Base-by-base conservation (phyloP, 1,140 invertebrate genomes). In the Heliconius hewitsoni region DNA sequence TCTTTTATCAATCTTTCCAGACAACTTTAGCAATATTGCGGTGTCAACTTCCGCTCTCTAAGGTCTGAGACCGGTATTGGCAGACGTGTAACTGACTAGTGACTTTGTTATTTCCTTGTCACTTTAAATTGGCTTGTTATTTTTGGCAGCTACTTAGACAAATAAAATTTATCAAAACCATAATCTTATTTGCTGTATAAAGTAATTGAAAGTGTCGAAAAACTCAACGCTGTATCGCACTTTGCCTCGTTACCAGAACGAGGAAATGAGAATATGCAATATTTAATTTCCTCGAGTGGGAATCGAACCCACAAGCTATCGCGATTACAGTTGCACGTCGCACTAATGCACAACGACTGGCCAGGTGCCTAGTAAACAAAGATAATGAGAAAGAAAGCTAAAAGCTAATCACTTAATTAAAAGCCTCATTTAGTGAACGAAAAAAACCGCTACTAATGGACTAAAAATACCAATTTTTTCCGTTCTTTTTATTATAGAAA, bases 41-140 rank as follows among this genome's bases (percentile, higher is more conserved):
- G 55, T 73, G 74, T 81, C 57, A 66, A 78, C 76, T 81, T 83
- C 79, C 82, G 79, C 27, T 79, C 78, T 79, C 74, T 46, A 74
- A 71, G 9, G 73, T 18, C 23, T 23, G 66, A 60, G 70, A 72
- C 4, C 55, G 77, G 37, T 66, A 52, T 74, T 60, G 55, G 50
- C 73, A 73, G 70, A 52, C 70, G 74, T 55, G 76, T 72, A 73
- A 73, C 78, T 80, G 74, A 80, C 66, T 72, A 23, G 50, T 55
- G 55, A 76, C 34, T 74, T 76, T 73, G 39, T 73, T 39, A 76
- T 79, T 79, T 74, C 42, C 66, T 77, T 42, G 3, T 55, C 27
- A 30, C 55, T 50, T 50, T 50, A 60, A 30, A 11, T 42, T 2
- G 9, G 42, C 46, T 74, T 37, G 55, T 6, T 30, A 66, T 30